Conservation (phyloP, 2,797 vertebrate genomes). For the Lepidocolaptes lacrymiger region DNA sequence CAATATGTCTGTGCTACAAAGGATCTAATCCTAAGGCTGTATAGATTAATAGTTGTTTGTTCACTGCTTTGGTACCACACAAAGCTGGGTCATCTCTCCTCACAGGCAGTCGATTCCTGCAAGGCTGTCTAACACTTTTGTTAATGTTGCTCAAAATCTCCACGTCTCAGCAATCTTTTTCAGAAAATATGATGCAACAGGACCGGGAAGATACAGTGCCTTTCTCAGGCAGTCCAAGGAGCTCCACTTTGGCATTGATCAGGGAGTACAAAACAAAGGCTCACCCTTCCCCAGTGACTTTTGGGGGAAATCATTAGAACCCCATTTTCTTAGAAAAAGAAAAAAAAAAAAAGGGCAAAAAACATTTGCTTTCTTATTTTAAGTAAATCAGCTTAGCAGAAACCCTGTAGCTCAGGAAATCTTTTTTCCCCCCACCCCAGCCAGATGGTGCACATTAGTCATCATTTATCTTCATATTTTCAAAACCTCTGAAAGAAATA, state of each 20-base stretch:
- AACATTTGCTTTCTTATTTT: slow-evolving; percentile 21
- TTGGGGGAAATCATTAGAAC: background rate
- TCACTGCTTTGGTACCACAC: background rate
- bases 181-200: background rate
- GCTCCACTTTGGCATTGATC: background rate
- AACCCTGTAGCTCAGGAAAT: slow-evolving; percentile 23
- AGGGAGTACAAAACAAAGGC: background rate
- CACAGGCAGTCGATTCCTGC: background rate
- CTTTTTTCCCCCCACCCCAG: background rate
- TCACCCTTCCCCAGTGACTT: background rate
- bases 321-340: background rate
- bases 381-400: slow-evolving; percentile 30
- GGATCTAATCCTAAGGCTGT: background rate
- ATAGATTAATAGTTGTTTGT: background rate
- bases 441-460: slow-evolving; percentile 70
- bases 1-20: background rate
- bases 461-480: slow-evolving; percentile 66
- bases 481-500: slow-evolving; percentile 53
- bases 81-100: background rate
- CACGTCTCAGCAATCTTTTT: background rate
- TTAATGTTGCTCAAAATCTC: background rate
- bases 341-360: no score
- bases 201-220: background rate
- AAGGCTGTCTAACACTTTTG: background rate
- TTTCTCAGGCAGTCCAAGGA: background rate